These are phyloP conservation scores for Lepeophtheirus salmonis DNA, from an alignment of 1,140 invertebrate genomes.

Conservation along the genomic window DNA sequence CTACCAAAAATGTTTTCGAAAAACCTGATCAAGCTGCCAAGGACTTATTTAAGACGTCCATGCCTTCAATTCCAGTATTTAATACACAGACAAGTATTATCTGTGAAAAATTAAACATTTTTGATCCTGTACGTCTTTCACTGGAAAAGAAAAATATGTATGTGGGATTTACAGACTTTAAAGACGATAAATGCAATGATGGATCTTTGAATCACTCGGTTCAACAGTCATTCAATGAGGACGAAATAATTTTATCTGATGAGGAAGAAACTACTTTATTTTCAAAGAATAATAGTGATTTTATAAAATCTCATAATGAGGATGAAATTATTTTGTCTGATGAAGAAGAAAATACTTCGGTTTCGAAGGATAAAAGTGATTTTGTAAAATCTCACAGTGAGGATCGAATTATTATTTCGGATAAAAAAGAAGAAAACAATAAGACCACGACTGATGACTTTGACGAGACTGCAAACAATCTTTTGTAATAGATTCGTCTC, in stretches of 20 bases:
- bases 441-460: too few relatives aligned
- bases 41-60: not conserved
- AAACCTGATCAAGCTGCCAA: too few relatives aligned
- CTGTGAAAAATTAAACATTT: not conserved
- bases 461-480: too few relatives aligned
- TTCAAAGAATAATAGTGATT: not conserved
- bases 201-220: not conserved
- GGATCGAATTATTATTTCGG: too few relatives aligned
- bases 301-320: too few relatives aligned
- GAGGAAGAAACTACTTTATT: too few relatives aligned
- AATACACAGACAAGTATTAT: conserved; percentile 4
- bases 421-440: too few relatives aligned
- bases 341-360: too few relatives aligned
- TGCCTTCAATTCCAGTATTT: not conserved
- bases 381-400: too few relatives aligned
- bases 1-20: too few relatives aligned
- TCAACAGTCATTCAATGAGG: conserved; percentile 7
- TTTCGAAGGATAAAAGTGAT: not conserved
- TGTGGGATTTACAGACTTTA: not conserved
- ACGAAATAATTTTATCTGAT: conserved; percentile 10
- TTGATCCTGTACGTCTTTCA: not conserved
- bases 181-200: not conserved
- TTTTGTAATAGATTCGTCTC: too few relatives aligned
- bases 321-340: too few relatives aligned
- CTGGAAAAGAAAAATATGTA: not conserved